Conservation (phyloP, 1,140 invertebrate species). For the Drosophila rufa region DNA sequence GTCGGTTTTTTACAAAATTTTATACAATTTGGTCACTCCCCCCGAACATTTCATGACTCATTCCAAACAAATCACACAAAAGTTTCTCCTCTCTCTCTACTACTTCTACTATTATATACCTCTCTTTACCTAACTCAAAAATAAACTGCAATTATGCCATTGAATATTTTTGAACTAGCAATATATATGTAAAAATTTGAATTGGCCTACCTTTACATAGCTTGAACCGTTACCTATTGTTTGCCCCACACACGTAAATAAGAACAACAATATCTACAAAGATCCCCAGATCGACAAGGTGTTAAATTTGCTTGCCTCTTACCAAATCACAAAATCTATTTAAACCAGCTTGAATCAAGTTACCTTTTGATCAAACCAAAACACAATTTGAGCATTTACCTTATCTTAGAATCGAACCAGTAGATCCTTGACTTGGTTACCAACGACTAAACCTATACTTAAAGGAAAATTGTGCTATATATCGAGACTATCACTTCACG, state of each 20-base stretch:
- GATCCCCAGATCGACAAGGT: constrained; percentile 39
- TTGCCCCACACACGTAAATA: constrained; percentile 41
- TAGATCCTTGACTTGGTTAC: constrained; percentile 29
- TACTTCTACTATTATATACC: constrained; percentile 10
- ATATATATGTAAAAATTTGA: constrained; percentile 42
- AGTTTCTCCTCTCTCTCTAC: constrained; percentile 27
- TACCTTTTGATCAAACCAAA: constrained; percentile 54
- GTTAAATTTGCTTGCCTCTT: constrained; percentile 66
- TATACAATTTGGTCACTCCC: constrained; percentile 61
- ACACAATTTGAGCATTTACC: constrained; percentile 55
- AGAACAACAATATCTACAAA: constrained; percentile 35
- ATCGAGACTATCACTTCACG: not conserved
- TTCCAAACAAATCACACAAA: constrained; percentile 50
- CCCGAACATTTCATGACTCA: constrained; percentile 44
- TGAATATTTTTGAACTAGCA: constrained; percentile 35
- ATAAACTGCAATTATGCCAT: constrained; percentile 43
- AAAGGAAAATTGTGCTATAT: constrained; percentile 1
- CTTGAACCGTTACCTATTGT: constrained; percentile 54
- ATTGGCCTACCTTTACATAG: constrained; percentile 36
- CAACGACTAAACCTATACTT: not conserved
- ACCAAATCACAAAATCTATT: constrained; percentile 46
- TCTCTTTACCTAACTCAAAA: constrained; percentile 34
- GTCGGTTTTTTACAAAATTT: constrained; percentile 38
- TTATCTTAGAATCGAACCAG: constrained; percentile 26
- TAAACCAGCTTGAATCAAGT: constrained; percentile 38